phyloP scores from a whole-genome alignment of 2,113 vertebrate genomes.

The Rynchops niger region DNA sequence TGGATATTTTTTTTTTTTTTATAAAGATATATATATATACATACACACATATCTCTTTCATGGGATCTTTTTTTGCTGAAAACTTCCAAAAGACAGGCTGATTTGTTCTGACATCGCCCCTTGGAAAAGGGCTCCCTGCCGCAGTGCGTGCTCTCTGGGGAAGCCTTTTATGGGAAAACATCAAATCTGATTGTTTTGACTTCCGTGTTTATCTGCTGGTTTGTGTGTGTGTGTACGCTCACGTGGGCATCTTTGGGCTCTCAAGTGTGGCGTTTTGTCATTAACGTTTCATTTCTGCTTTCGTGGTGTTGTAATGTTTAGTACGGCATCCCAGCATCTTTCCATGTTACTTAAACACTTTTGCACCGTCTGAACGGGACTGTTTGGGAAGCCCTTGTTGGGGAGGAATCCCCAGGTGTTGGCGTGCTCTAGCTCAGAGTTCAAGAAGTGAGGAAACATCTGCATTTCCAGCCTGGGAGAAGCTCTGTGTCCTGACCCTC shows the following conservation, averaged over 20 bases:
- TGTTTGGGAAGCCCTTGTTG: not conserved
- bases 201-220: not conserved
- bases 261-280: not conserved
- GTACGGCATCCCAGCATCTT: not conserved
- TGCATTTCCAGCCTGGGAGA: not conserved
- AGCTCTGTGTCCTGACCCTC: not conserved
- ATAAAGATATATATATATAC: too few relatives aligned
- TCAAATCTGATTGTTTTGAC: not conserved
- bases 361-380: not conserved
- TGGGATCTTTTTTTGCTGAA: not conserved
- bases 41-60: not conserved
- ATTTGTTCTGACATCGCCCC: rapidly evolving
- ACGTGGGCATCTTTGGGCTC: not conserved
- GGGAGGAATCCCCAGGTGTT: not conserved
- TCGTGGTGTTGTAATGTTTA: rapidly evolving
- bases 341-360: not conserved
- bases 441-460: not conserved
- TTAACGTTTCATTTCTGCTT: not conserved
- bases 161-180: constrained; percentile 6
- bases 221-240: not conserved
- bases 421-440: not conserved
- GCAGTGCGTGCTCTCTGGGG: not conserved
- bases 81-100: not conserved
- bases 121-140: not conserved
- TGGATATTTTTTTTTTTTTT: not conserved